phyloP scores from a whole-genome alignment of 2,888 invertebrate genomes.

The Acleris literana region DNA sequence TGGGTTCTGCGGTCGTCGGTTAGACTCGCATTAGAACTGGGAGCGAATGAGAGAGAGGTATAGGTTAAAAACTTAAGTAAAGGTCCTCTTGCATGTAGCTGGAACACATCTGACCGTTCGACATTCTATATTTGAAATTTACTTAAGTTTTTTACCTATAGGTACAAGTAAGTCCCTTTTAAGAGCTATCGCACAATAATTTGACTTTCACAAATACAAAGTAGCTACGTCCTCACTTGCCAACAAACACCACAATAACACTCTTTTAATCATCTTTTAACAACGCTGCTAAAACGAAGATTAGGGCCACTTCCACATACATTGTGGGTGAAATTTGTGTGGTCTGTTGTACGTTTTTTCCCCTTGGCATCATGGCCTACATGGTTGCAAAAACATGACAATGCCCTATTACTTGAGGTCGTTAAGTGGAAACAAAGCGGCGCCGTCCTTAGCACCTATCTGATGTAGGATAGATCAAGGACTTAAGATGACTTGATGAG shows the following conservation, averaged over 20 bases:
- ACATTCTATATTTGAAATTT: no score
- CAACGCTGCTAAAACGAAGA: slow-evolving; percentile 25
- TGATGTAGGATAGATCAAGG: slow-evolving; percentile 48
- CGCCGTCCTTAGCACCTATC: slow-evolving; percentile 58
- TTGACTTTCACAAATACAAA: no score
- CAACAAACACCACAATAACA: not conserved
- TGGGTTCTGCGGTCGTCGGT: no score
- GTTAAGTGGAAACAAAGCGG: slow-evolving; percentile 67
- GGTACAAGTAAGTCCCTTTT: no score
- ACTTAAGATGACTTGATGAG: slow-evolving; percentile 29
- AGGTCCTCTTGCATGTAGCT: no score
- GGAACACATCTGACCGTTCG: no score
- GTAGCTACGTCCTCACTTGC: no score
- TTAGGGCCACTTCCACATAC: slow-evolving; percentile 21
- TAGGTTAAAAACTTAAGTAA: no score
- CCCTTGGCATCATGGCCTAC: slow-evolving; percentile 36
- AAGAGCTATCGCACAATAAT: no score
- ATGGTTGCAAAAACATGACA: slow-evolving; percentile 65
- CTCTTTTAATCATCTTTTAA: slow-evolving; percentile 15
- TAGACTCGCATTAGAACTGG: no score
- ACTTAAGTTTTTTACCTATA: no score
- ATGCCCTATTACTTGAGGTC: slow-evolving; percentile 66
- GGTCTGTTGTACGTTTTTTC: slow-evolving; percentile 30
- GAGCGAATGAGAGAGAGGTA: no score
- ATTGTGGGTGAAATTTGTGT: slow-evolving; percentile 18